A percentile compares a stretch with the other conserved stretches of the same genome.
Conservation (phyloP, 2,888 invertebrate species). For the Campopleginae sp. region DNA sequence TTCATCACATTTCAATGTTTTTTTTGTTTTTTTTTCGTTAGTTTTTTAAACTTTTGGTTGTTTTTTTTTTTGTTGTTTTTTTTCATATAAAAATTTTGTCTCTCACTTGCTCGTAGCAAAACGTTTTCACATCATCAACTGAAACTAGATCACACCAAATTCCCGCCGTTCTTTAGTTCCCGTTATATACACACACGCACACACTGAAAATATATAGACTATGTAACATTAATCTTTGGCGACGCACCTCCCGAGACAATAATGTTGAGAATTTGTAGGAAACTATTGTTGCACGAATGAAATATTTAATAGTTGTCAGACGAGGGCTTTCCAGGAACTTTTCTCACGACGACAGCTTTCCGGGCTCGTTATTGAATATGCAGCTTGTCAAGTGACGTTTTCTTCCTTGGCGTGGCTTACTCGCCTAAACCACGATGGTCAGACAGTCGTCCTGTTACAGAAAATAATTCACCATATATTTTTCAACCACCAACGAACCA, state of each 20-base stretch:
- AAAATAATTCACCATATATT: neutral
- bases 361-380: neutral
- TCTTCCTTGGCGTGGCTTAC: conserved; percentile 46
- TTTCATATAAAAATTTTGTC: conserved; percentile 48
- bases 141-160: neutral
- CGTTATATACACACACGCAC: conserved; percentile 5
- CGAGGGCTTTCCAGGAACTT: neutral
- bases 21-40: conserved; percentile 48
- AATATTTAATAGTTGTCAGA: neutral
- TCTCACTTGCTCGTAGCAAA: conserved; percentile 29
- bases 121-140: conserved; percentile 18
- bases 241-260: conserved; percentile 1
- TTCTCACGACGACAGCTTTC: conserved; percentile 6
- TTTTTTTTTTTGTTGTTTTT: conserved; percentile 45
- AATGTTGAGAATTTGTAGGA: neutral
- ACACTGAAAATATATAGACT: neutral
- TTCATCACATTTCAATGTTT: conserved; percentile 19
- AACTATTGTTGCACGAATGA: neutral
- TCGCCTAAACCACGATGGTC: conserved; percentile 73
- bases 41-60: conserved; percentile 30
- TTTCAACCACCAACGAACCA: neutral
- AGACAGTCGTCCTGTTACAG: conserved; percentile 72
- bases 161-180: neutral
- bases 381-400: conserved; percentile 34
- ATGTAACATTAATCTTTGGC: neutral